Evolutionary conservation across 2,888 invertebrate genomes (phyloP).

Genomic region (Hoplodrina blanda): DNA sequence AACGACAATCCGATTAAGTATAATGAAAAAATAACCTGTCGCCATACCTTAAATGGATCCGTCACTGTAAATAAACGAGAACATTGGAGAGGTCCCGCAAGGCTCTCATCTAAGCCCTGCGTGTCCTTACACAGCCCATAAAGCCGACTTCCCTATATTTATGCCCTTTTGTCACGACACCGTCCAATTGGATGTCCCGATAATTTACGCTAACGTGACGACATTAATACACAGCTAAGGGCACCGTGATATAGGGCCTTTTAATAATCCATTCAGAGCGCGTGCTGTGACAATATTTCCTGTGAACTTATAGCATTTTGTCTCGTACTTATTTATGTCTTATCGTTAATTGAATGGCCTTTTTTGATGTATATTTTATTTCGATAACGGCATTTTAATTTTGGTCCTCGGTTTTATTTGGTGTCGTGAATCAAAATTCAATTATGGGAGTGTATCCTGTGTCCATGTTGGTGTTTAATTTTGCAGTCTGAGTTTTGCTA

Average conservation of each 20-base stretch:
- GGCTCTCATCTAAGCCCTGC: slow-evolving; percentile 78
- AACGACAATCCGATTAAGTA: slow-evolving; percentile 44
- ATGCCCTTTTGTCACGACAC: slow-evolving; percentile 88
- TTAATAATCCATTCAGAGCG: slow-evolving; percentile 78
- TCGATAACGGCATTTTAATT: slow-evolving; percentile 51
- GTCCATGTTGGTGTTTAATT: slow-evolving; percentile 55
- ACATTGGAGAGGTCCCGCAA: slow-evolving; percentile 73
- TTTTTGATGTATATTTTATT: slow-evolving; percentile 62
- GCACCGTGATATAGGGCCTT: slow-evolving; percentile 77
- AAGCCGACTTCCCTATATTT: slow-evolving; percentile 83
- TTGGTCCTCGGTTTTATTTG: slow-evolving; percentile 48
- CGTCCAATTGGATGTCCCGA: slow-evolving; percentile 86
- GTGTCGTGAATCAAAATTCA: slow-evolving; percentile 56
- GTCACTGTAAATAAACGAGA: slow-evolving; percentile 64
- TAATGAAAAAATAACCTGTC: slow-evolving; percentile 56
- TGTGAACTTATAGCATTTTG: slow-evolving; percentile 68
- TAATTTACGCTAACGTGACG: slow-evolving; percentile 87
- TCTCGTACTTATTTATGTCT: slow-evolving; percentile 72
- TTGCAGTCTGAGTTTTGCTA: slow-evolving; percentile 55
- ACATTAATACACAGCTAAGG: slow-evolving; percentile 79
- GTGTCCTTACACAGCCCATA: slow-evolving; percentile 79
- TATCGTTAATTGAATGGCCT: slow-evolving; percentile 73
- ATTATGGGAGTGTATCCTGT: slow-evolving; percentile 48
- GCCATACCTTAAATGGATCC: slow-evolving; percentile 61
- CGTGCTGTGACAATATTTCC: slow-evolving; percentile 81